phyloP scores from a whole-genome alignment of 2,113 vertebrate species.

The Lepus timidus region DNA sequence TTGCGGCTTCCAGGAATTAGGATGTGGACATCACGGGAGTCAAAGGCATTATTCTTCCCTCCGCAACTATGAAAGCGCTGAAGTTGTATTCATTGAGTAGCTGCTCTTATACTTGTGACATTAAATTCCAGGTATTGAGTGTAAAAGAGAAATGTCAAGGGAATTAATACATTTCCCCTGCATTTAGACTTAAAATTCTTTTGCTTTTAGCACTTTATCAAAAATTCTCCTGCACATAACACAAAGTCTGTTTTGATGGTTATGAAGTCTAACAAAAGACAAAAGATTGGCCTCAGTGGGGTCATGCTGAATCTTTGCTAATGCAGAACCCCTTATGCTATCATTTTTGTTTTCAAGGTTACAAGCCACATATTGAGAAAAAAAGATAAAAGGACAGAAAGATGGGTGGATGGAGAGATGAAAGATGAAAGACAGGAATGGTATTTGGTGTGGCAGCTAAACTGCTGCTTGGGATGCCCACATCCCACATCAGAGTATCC shows the following conservation, averaged over 20 bases:
- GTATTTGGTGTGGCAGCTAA: too few relatives aligned
- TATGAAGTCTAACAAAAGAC: slow-evolving; percentile 77
- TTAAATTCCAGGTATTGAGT: slow-evolving; percentile 72
- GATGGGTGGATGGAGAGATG: neutral
- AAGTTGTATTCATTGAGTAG: slow-evolving; percentile 68
- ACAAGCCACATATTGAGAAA: neutral
- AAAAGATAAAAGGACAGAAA: neutral
- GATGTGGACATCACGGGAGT: neutral
- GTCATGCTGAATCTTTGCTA: slow-evolving; percentile 29
- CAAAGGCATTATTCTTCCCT: neutral
- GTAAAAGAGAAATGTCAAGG: slow-evolving; percentile 73
- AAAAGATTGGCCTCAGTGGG: slow-evolving; percentile 62
- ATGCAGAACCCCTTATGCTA: neutral
- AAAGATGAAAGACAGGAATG: neutral
- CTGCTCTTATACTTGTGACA: slow-evolving; percentile 66
- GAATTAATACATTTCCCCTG: slow-evolving; percentile 76
- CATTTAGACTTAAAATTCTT: slow-evolving; percentile 71
- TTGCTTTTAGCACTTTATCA: slow-evolving; percentile 77
- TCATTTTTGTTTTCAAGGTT: slow-evolving; percentile 45
- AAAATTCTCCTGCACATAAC: slow-evolving; percentile 69
- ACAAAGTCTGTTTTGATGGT: slow-evolving; percentile 61
- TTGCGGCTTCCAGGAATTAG: neutral
- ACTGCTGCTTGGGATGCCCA: too few relatives aligned
- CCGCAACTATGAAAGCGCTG: neutral
- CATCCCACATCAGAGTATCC: too few relatives aligned